Conservation (phyloP, 2,797 vertebrate genomes). For the Falco concolor region DNA sequence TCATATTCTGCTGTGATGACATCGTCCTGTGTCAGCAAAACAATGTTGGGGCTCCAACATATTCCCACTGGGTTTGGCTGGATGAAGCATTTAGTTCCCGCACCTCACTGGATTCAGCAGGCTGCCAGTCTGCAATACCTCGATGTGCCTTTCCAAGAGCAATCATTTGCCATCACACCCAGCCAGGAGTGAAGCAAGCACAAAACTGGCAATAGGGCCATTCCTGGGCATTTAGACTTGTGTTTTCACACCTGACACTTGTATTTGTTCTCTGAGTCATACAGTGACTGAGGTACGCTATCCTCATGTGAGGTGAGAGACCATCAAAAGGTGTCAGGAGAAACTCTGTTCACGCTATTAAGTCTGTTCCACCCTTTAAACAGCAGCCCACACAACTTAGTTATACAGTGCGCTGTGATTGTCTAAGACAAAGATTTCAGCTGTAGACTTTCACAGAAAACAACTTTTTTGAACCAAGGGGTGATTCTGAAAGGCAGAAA, state of each 20-base stretch:
- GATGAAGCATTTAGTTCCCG: neutral
- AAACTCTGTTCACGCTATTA: neutral
- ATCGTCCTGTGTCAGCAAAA: slow-evolving; percentile 53
- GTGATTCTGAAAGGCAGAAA: neutral
- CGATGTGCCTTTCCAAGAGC: neutral
- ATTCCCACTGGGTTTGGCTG: slow-evolving; percentile 28
- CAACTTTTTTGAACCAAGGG: neutral
- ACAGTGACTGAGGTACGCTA: neutral
- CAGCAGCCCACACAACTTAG: neutral
- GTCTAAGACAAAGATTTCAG: neutral
- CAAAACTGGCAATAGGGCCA: neutral
- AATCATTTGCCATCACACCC: neutral
- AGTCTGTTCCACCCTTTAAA: neutral
- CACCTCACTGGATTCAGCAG: neutral
- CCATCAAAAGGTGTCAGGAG: neutral
- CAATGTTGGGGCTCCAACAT: neutral
- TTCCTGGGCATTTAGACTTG: neutral
- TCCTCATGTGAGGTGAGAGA: neutral
- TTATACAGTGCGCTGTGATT: neutral
- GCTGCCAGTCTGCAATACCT: neutral
- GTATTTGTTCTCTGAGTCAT: neutral
- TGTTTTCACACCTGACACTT: slow-evolving; percentile 21
- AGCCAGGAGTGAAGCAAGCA: neutral
- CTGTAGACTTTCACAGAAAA: neutral
- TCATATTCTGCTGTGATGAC: slow-evolving; percentile 23